Percentiles rank a stretch among this genome's conserved stretches.
phyloP scores from a whole-genome alignment of 1,140 invertebrate species.

The Drosophila navojoa region DNA sequence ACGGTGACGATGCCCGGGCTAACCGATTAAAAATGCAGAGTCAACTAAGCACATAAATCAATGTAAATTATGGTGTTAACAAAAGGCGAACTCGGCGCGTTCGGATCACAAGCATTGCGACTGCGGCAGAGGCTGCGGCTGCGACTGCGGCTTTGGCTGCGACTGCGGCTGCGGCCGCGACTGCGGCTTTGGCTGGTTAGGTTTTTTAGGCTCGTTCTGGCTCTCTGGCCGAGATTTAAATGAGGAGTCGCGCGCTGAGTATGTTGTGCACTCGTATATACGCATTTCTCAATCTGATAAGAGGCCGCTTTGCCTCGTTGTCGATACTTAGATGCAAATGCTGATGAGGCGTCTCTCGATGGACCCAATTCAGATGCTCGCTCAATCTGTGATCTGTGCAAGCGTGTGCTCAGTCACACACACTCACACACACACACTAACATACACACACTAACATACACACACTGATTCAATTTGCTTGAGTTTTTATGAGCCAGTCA shows the following conservation, averaged over 20 bases:
- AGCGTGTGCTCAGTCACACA: conserved; percentile 47
- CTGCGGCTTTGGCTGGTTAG: conserved; percentile 10
- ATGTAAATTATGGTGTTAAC: conserved; percentile 83
- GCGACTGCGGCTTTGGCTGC: neutral
- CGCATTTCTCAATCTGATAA: conserved; percentile 65
- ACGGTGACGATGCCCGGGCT: conserved; percentile 40
- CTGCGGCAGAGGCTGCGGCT: neutral
- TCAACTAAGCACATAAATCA: conserved; percentile 82
- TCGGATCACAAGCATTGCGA: conserved; percentile 54
- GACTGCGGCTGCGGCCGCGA: no score
- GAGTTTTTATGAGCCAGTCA: conserved; percentile 60
- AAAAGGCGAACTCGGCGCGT: conserved; percentile 71
- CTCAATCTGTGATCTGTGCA: conserved; percentile 41
- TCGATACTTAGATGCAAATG: conserved; percentile 61
- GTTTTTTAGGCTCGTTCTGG: conserved; percentile 7
- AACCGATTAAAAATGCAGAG: conserved; percentile 82
- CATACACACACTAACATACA: conserved; percentile 36
- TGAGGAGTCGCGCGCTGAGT: conserved; percentile 45
- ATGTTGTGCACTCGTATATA: conserved; percentile 45
- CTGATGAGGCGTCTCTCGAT: conserved; percentile 19
- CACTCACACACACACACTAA: conserved; percentile 44
- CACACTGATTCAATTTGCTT: conserved; percentile 69
- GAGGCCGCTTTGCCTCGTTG: conserved; percentile 43
- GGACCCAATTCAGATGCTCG: conserved; percentile 28
- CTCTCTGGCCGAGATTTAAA: conserved; percentile 58